phyloP scores from a whole-genome alignment of 2,888 invertebrate species.

The Zygothrica quintamaculata region DNA sequence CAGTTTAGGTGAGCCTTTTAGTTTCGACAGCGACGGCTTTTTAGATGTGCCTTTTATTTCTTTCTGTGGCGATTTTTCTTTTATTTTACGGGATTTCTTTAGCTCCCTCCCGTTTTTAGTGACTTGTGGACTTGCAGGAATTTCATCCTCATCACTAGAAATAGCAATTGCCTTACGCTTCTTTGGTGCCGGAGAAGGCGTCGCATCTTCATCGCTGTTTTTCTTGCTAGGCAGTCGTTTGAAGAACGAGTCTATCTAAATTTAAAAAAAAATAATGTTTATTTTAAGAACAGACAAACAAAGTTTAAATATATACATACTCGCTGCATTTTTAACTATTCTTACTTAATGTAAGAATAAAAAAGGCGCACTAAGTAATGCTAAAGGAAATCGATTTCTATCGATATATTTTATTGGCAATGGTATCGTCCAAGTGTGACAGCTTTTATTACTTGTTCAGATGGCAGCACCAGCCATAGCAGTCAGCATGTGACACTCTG shows the following conservation, averaged over 20 bases:
- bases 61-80: constrained; percentile 37
- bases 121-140: constrained; percentile 86
- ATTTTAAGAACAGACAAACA: not conserved
- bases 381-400: constrained; percentile 25
- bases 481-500: not conserved
- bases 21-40: constrained; percentile 71
- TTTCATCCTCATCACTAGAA: constrained; percentile 86
- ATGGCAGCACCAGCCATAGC: constrained; percentile 18
- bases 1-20: constrained; percentile 55
- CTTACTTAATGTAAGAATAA: not conserved
- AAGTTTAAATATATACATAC: no score
- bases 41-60: constrained; percentile 37
- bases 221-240: constrained; percentile 53
- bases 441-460: not conserved
- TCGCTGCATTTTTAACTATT: constrained; percentile 69
- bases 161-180: constrained; percentile 84
- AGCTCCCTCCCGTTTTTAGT: constrained; percentile 82
- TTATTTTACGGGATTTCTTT: constrained; percentile 82
- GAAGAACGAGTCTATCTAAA: constrained; percentile 76
- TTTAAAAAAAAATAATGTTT: not conserved
- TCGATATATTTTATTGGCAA: constrained; percentile 26
- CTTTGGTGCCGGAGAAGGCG: constrained; percentile 43
- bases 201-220: constrained; percentile 55
- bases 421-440: constrained; percentile 32
- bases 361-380: constrained; percentile 47